Evolutionary conservation across 2,888 invertebrate species (phyloP).

Genomic region (Yponomeuta cagnagella): DNA sequence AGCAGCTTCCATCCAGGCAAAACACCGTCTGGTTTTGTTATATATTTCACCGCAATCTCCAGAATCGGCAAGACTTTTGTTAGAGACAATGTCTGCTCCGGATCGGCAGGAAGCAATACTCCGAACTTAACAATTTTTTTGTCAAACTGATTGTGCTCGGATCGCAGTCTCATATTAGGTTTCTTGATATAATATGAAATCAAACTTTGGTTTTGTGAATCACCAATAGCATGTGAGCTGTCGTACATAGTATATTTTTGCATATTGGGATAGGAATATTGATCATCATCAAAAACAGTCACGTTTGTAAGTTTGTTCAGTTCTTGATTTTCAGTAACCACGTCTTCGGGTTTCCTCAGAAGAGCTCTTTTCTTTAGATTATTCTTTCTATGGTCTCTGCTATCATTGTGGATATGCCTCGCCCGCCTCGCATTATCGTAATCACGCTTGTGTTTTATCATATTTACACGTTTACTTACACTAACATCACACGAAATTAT

Average conservation of each 20-base stretch:
- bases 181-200: constrained; percentile 57
- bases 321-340: constrained; percentile 39
- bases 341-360: constrained; percentile 34
- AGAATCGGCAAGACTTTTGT: constrained; percentile 82
- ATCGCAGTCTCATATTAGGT: constrained; percentile 56
- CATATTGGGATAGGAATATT: not conserved
- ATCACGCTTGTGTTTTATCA: constrained; percentile 27
- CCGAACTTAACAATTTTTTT: constrained; percentile 76
- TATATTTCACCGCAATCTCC: constrained; percentile 79
- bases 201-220: constrained; percentile 54
- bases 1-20: constrained; percentile 82
- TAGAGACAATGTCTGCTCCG: constrained; percentile 78
- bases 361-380: constrained; percentile 37
- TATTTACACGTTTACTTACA: constrained; percentile 48
- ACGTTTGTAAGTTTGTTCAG: constrained; percentile 34
- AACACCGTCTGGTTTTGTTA: constrained; percentile 75
- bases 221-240: constrained; percentile 47
- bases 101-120: constrained; percentile 78
- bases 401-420: constrained; percentile 11
- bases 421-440: not conserved
- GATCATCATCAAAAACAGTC: not conserved
- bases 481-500: constrained; percentile 69
- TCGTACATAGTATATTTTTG: constrained; percentile 29
- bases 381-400: constrained; percentile 21
- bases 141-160: constrained; percentile 50